Conservation (phyloP, 1,140 invertebrate species). For the Littorina saxatilis region DNA sequence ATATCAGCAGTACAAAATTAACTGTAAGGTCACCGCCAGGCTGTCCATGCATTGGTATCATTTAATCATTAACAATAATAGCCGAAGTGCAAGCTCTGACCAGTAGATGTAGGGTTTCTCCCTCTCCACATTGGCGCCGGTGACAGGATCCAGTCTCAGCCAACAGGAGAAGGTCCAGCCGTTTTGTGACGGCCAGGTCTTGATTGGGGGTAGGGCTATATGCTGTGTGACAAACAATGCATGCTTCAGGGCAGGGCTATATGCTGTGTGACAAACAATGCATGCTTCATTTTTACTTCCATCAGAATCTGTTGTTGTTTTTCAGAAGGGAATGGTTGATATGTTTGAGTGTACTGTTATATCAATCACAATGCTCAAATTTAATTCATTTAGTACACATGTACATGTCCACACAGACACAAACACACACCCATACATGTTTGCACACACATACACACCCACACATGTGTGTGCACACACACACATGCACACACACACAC, state of each 20-base stretch:
- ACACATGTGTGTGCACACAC: too few species aligned
- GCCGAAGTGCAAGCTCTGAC: slow-evolving; percentile 81
- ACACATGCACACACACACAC: too few species aligned
- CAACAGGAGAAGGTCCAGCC: slow-evolving; percentile 99
- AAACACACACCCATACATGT: too few species aligned
- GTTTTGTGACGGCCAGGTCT: slow-evolving; percentile 98
- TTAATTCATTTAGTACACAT: too few species aligned
- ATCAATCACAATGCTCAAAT: too few species aligned
- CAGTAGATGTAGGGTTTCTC: slow-evolving; percentile 99
- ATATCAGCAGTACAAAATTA: too few species aligned
- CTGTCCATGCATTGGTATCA: too few species aligned
- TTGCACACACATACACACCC: too few species aligned
- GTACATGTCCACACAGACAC: too few species aligned
- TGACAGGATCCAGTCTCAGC: slow-evolving; percentile 98
- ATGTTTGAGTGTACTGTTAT: too few species aligned
- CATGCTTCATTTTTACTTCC: slow-evolving; percentile 83
- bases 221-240: slow-evolving; percentile 95
- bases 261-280: slow-evolving; percentile 95
- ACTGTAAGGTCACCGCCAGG: too few species aligned
- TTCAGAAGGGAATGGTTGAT: not conserved
- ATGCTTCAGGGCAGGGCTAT: slow-evolving; percentile 96
- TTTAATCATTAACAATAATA: too few species aligned
- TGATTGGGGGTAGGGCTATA: slow-evolving; percentile 95
- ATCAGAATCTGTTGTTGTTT: not conserved
- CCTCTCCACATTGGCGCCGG: slow-evolving; percentile 98